Conservation (phyloP, 2,888 invertebrate genomes). For the Drosophila barbarae region DNA sequence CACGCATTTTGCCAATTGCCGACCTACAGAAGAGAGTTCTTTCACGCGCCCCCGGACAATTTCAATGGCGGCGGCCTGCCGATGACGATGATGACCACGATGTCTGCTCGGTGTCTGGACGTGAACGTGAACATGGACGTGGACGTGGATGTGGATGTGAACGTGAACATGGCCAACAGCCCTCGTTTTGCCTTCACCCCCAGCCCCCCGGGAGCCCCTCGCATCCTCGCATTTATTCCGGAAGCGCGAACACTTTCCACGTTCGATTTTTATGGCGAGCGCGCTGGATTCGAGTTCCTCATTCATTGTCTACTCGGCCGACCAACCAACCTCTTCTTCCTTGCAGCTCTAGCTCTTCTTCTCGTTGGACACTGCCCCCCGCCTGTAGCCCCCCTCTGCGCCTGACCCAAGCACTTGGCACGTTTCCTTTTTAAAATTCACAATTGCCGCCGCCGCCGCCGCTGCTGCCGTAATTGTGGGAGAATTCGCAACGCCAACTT, state of each 20-base stretch:
- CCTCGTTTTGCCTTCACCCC: background rate
- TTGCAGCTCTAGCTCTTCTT: slow-evolving; percentile 20
- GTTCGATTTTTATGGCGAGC: slow-evolving; percentile 74
- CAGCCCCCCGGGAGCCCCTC: slow-evolving; percentile 33
- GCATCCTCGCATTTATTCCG: slow-evolving; percentile 56
- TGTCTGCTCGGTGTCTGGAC: slow-evolving; percentile 72
- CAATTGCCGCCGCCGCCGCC: slow-evolving; percentile 68
- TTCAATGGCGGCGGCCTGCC: slow-evolving; percentile 61
- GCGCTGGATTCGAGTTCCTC: slow-evolving; percentile 67
- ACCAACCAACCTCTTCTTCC: slow-evolving; percentile 17
- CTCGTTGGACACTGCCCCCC: slow-evolving; percentile 1
- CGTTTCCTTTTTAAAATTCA: slow-evolving; percentile 78
- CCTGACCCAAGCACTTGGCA: slow-evolving; percentile 59
- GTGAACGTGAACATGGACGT: slow-evolving; percentile 44
- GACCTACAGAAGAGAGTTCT: slow-evolving; percentile 59
- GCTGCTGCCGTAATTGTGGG: slow-evolving; percentile 72
- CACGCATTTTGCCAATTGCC: slow-evolving; percentile 68
- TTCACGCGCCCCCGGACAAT: slow-evolving; percentile 41
- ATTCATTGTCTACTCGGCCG: slow-evolving; percentile 59
- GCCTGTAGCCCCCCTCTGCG: slow-evolving; percentile 5
- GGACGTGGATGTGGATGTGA: slow-evolving; percentile 22
- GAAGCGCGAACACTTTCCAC: slow-evolving; percentile 70
- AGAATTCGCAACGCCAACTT: slow-evolving; percentile 71
- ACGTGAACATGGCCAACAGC: slow-evolving; percentile 23
- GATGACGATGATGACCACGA: slow-evolving; percentile 43